These are phyloP conservation scores for Apamea crenata DNA, from an alignment of 2,888 invertebrate species.

Conservation along the genomic window DNA sequence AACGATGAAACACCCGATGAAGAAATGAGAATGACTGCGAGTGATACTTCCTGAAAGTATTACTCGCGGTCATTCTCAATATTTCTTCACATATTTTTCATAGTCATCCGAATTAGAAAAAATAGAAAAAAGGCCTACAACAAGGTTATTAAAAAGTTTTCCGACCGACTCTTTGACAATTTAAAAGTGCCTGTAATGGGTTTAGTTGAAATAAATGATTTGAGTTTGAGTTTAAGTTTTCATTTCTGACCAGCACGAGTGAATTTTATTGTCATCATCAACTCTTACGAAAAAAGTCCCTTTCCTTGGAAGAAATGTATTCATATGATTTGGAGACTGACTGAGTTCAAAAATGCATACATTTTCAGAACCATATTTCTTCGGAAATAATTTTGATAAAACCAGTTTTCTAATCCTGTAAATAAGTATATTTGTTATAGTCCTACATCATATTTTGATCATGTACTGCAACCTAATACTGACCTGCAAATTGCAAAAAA, in stretches of 20 bases:
- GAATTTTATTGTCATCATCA: background rate
- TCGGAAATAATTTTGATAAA: background rate
- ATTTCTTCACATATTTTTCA: too few relatives aligned
- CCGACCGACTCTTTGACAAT: too few relatives aligned
- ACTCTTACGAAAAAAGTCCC: background rate
- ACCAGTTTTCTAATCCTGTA: background rate
- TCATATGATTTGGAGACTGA: background rate
- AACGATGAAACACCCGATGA: background rate
- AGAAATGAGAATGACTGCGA: background rate
- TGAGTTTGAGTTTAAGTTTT: too few relatives aligned
- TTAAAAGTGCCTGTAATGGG: too few relatives aligned
- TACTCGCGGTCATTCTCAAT: too few relatives aligned
- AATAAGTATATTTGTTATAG: background rate
- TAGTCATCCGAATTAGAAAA: background rate
- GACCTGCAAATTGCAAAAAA: background rate
- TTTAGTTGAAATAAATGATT: too few relatives aligned
- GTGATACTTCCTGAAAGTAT: too few relatives aligned
- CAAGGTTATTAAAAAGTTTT: background rate
- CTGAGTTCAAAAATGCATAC: background rate
- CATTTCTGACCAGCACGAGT: background rate
- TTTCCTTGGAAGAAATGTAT: background rate
- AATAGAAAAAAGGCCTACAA: background rate
- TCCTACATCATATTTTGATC: background rate
- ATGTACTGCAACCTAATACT: background rate
- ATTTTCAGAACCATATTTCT: background rate